phyloP scores from a whole-genome alignment of 1,140 invertebrate species.

The Hirudo medicinalis region DNA sequence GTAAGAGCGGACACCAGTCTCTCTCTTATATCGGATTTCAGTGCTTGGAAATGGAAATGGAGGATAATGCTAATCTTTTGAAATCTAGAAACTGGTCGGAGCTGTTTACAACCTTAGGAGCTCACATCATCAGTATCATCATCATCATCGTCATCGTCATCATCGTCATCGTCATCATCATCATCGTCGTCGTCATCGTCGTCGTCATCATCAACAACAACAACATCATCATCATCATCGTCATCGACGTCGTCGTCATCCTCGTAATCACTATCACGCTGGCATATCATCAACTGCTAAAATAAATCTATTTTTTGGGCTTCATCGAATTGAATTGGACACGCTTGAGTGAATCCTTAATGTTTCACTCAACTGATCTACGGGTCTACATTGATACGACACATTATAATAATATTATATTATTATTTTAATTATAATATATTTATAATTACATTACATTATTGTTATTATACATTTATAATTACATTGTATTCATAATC shows the following conservation, averaged over 20 bases:
- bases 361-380: neutral
- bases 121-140: neutral
- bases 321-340: neutral
- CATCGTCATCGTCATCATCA: neutral
- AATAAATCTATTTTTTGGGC: neutral
- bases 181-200: neutral
- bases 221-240: conserved; percentile 1
- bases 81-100: neutral
- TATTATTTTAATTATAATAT: neutral
- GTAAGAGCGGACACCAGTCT: too few relatives aligned
- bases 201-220: neutral
- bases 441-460: neutral
- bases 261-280: neutral
- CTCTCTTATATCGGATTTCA: neutral
- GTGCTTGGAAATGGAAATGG: neutral
- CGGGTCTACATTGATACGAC: neutral
- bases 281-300: neutral
- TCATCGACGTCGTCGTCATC: neutral
- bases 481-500: neutral
- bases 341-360: neutral
- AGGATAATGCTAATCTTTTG: neutral
- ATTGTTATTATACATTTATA: too few relatives aligned
- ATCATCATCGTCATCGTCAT: neutral
- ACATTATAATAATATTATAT: neutral
- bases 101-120: neutral